Base-by-base conservation (phyloP, 2,888 invertebrate genomes). In the Oligia strigilis region DNA sequence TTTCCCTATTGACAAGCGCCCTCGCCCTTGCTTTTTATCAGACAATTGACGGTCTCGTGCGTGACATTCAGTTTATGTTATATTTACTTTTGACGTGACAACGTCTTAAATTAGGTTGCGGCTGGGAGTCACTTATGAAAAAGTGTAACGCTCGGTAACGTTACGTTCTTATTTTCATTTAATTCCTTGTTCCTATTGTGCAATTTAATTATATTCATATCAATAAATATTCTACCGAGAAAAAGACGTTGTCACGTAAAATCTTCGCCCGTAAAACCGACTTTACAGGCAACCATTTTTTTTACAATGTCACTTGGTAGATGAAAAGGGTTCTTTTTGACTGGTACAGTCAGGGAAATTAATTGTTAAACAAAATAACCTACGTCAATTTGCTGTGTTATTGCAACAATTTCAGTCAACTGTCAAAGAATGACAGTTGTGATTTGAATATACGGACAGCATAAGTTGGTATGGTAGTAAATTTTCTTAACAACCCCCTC, bases 11-110 rank as follows among this genome's bases (percentile, higher is more conserved):
- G 74, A 58, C 73, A 36, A 17, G 64, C 67, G 83, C 55, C 89
- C 90, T 89, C 79, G 92, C 81, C 92, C 90, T 91, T 91, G 92
- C 84, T 91, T 91, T 92, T 92, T 87, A 91, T 91, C 92, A 88
- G 81, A 78, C 75, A 72, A 73, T 81, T 81, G 65, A 78, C 49
- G 72, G 71, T 80, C 52, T 78, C 69, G 66, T 72, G 74, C 75
- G 81, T 78, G 65, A 14, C 36, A 49, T 43, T 76, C 70, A 55
- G 58, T 72, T 65, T 1, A 71, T 66, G 40, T 19, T 49, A 14
- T 65, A 67, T 82, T 83, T 69, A 23, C 23, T 55, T 71, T n/a
- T n/a, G n/a, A n/a, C n/a, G n/a, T n/a, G n/a, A n/a, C n/a, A n/a
- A n/a, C n/a, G n/a, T n/a, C n/a, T n/a, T n/a, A n/a, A n/a, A n/a